A percentile compares a stretch with the other conserved stretches of the same genome.
These are phyloP conservation scores for Pinctada fucata DNA, from an alignment of 2,888 invertebrate genomes.

Conservation along the genomic window DNA sequence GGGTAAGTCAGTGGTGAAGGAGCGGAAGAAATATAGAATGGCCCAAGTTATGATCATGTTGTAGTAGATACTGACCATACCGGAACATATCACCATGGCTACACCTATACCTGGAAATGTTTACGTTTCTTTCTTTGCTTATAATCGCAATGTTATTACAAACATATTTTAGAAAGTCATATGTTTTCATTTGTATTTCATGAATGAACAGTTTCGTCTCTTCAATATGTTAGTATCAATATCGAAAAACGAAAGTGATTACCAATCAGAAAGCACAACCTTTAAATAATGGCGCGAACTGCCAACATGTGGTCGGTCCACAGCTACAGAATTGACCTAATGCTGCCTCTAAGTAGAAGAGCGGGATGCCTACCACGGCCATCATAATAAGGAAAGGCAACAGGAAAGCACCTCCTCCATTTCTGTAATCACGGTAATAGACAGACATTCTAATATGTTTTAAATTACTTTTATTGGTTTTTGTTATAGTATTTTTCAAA, in stretches of 20 bases:
- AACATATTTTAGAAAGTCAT: no score
- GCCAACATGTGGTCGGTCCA: constrained; percentile 76
- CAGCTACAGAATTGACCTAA: constrained; percentile 74
- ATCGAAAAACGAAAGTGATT: background rate
- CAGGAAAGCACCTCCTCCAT: constrained; percentile 75
- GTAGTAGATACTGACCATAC: constrained; percentile 60
- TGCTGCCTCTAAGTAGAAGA: constrained; percentile 75
- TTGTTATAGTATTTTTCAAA: no score
- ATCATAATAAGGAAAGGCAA: constrained; percentile 74
- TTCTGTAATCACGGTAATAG: no score
- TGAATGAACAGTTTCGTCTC: background rate
- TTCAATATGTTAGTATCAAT: background rate
- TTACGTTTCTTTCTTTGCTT: no score
- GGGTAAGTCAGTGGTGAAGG: constrained; percentile 56
- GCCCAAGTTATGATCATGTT: constrained; percentile 67
- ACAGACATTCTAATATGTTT: no score
- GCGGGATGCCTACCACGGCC: constrained; percentile 72
- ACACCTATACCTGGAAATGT: constrained; percentile 51
- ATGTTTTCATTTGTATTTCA: background rate
- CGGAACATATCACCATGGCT: constrained; percentile 60
- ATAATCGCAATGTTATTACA: no score
- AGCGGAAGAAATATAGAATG: constrained; percentile 61
- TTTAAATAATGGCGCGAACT: constrained; percentile 74
- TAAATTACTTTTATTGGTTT: no score
- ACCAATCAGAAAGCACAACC: constrained; percentile 50